Conservation (phyloP, 2,888 invertebrate species). For the Melinaea marsaeus region DNA sequence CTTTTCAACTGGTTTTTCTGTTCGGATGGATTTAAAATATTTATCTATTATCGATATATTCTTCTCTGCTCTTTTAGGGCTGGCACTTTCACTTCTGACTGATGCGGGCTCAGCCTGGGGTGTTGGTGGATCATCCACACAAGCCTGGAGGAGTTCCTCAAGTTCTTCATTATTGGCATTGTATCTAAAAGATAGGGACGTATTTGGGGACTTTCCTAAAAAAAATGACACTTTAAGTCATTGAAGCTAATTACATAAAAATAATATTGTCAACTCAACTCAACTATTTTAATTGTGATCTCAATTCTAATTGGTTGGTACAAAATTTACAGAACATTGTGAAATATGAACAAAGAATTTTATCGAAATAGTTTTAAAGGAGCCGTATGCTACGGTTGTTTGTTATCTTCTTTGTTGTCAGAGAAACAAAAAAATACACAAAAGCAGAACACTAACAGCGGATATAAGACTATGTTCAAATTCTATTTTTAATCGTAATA, state of each 20-base stretch:
- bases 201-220: conserved; percentile 67
- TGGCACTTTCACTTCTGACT: conserved; percentile 57
- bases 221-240: conserved; percentile 21
- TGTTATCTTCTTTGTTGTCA: conserved; percentile 59
- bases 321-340: not conserved
- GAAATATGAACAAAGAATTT: conserved; percentile 21
- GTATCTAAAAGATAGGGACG: conserved; percentile 81
- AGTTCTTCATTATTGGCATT: conserved; percentile 87
- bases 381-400: conserved; percentile 15
- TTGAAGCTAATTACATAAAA: not conserved
- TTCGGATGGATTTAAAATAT: conserved; percentile 69
- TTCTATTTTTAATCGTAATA: no score
- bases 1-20: conserved; percentile 54
- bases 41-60: conserved; percentile 70
- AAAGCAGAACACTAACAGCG: not conserved
- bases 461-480: not conserved
- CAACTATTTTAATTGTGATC: not conserved
- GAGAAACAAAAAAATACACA: conserved; percentile 42
- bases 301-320: not conserved
- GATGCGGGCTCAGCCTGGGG: conserved; percentile 65
- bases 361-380: conserved; percentile 12
- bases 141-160: conserved; percentile 81
- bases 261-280: not conserved
- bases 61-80: conserved; percentile 68
- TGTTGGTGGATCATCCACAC: conserved; percentile 77